A percentile compares a stretch with the other conserved stretches of the same genome.
phyloP scores from a whole-genome alignment of 2,888 invertebrate genomes.

The Nasonovia ribisnigri region DNA sequence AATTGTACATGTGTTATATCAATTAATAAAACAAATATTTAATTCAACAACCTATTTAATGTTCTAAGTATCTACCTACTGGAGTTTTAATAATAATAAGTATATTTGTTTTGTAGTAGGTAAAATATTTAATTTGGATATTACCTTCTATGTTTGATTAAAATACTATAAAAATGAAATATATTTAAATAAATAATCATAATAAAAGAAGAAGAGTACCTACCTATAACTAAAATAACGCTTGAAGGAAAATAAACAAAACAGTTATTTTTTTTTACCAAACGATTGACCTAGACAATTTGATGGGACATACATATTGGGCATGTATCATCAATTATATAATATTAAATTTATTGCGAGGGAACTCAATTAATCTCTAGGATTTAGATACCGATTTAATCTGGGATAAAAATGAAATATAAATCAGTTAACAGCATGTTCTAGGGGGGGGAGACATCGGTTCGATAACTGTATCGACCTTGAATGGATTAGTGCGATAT shows the following conservation, averaged over 20 bases:
- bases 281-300: not conserved
- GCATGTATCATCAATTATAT: not conserved
- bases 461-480: conserved; percentile 21
- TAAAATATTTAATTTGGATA: not conserved
- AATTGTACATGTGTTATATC: not conserved
- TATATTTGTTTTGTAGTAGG: not conserved
- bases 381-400: not conserved
- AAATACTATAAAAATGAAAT: not conserved
- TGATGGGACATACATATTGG: not conserved
- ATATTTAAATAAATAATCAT: not conserved
- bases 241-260: not conserved
- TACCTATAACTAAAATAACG: not conserved
- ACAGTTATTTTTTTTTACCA: not conserved
- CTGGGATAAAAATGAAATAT: not conserved
- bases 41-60: not conserved
- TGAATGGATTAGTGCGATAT: not conserved
- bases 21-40: not conserved
- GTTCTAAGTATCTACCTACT: not conserved
- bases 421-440: no score
- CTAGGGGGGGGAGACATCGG: not conserved
- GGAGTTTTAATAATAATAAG: not conserved
- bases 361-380: not conserved
- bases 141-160: not conserved
- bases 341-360: not conserved
- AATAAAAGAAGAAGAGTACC: not conserved